Conservation (phyloP, 2,888 invertebrate species). For the Buathra laborator region DNA sequence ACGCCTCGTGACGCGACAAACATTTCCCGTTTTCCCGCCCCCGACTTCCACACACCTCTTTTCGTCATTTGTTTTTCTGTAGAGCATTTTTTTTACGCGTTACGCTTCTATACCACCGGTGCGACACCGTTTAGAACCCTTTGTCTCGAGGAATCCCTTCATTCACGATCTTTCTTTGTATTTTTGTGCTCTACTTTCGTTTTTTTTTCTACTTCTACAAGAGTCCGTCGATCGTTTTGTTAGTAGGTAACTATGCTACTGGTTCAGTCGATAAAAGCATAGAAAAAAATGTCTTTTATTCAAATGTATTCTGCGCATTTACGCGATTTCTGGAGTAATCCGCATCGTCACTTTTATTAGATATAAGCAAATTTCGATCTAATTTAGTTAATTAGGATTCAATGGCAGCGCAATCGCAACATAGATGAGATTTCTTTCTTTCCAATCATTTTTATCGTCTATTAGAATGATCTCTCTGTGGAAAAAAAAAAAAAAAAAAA, state of each 20-base stretch:
- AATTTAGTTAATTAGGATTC: no score
- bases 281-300: background rate
- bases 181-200: background rate
- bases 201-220: background rate
- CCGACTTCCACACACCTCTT: constrained; percentile 23
- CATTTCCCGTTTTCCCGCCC: background rate
- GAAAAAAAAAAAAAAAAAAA: no score
- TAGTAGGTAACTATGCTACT: constrained; percentile 39
- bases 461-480: no score
- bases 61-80: constrained; percentile 35
- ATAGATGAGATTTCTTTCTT: no score
- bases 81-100: constrained; percentile 24
- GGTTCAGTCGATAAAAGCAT: background rate
- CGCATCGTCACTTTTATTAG: no score
- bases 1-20: background rate
- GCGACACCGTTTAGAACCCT: constrained; percentile 39
- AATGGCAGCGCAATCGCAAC: no score
- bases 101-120: constrained; percentile 20
- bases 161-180: background rate
- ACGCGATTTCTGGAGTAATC: no score
- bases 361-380: no score
- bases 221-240: background rate
- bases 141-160: constrained; percentile 11
- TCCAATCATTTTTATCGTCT: no score
- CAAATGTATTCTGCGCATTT: background rate